phyloP scores from a whole-genome alignment of 1,140 invertebrate species.

The Olivierus martensii region DNA sequence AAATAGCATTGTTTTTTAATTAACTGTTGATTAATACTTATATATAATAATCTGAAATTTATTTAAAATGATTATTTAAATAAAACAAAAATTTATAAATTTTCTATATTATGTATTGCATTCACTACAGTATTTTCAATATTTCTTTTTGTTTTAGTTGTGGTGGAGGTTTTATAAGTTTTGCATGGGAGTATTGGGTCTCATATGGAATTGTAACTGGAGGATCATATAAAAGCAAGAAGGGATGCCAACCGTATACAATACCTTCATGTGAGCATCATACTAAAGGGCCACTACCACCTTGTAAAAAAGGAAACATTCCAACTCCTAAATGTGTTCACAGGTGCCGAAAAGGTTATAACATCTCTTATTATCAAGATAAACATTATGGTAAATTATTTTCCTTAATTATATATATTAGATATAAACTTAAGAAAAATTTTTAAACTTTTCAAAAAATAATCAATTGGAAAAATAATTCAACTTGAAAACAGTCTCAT shows the following conservation, averaged over 20 bases:
- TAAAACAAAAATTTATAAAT: no score
- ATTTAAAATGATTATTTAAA: no score
- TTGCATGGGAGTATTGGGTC: conserved; percentile 79
- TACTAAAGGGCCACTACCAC: conserved; percentile 53
- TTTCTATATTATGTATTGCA: no score
- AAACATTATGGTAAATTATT: conserved; percentile 49
- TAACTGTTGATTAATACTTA: no score
- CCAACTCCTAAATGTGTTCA: conserved; percentile 62
- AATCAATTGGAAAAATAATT: neutral
- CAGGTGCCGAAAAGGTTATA: conserved; percentile 53
- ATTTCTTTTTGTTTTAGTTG: conserved; percentile 33
- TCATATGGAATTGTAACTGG: conserved; percentile 65
- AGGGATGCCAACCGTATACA: conserved; percentile 72
- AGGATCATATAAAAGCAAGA: conserved; percentile 55
- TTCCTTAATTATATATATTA: neutral
- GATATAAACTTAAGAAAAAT: neutral
- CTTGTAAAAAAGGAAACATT: conserved; percentile 43
- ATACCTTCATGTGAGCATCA: conserved; percentile 83
- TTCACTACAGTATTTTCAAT: no score
- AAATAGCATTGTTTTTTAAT: no score
- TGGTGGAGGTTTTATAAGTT: conserved; percentile 57
- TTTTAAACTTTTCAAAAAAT: neutral
- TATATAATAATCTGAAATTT: no score
- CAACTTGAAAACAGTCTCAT: no score
- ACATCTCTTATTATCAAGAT: conserved; percentile 53